A percentile compares a stretch with the other conserved stretches of the same genome.
phyloP scores from a whole-genome alignment of 1,140 invertebrate genomes.

The Hycleus phaleratus region DNA sequence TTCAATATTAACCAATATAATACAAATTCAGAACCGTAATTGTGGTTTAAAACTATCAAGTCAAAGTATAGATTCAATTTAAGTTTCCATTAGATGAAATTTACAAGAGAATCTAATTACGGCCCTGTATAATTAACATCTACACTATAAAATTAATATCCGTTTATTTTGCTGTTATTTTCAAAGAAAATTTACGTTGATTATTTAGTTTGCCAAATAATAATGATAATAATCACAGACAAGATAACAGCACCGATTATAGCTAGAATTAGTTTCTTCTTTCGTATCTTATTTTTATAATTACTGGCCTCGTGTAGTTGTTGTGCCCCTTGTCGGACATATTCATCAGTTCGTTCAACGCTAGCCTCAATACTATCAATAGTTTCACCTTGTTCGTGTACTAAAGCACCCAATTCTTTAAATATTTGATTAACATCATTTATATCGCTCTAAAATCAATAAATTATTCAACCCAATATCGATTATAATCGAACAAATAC shows the following conservation, averaged over 20 bases:
- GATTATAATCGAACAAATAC: constrained; percentile 41
- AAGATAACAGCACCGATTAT: constrained; percentile 60
- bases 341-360: constrained; percentile 82
- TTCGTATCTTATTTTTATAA: constrained; percentile 81
- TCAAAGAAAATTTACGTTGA: no score
- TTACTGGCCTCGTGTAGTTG: constrained; percentile 74
- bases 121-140: no score
- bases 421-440: constrained; percentile 97
- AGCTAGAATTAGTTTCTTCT: constrained; percentile 74
- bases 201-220: constrained; percentile 41
- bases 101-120: no score
- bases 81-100: no score
- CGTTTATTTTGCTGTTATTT: no score
- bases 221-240: constrained; percentile 62
- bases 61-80: no score
- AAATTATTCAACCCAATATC: not conserved
- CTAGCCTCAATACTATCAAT: constrained; percentile 96
- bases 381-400: constrained; percentile 95
- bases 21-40: no score
- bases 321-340: constrained; percentile 72
- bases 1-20: no score
- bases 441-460: constrained; percentile 74
- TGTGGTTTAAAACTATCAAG: no score
- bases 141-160: no score
- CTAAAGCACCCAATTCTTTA: constrained; percentile 91